These are phyloP conservation scores for Semotilus atromaculatus DNA, from an alignment of 2,797 vertebrate genomes.

Conservation along the genomic window DNA sequence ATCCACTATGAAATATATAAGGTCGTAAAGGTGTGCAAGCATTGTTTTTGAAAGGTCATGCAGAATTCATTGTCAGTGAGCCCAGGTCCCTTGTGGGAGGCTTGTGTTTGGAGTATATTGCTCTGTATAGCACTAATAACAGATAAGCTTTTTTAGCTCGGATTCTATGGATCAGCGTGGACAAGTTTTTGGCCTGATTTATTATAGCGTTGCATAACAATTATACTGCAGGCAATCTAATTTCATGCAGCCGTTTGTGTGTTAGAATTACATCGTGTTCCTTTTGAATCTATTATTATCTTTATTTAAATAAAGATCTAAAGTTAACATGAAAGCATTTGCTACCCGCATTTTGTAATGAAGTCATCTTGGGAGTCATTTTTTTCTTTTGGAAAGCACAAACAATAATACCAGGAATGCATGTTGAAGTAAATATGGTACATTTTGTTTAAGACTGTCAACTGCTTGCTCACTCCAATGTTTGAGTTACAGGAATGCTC, in stretches of 20 bases:
- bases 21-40: constrained; percentile 2
- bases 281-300: background rate
- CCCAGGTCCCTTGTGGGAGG: constrained; percentile 39
- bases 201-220: constrained; percentile 61
- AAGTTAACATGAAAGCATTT: background rate
- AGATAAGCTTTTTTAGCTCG: constrained; percentile 33
- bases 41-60: constrained; percentile 48
- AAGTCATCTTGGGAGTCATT: no score
- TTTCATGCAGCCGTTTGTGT: constrained; percentile 61
- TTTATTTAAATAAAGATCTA: constrained; percentile 4
- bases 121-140: constrained; percentile 57
- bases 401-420: background rate
- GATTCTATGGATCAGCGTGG: constrained; percentile 19
- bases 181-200: constrained; percentile 43
- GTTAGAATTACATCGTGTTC: background rate
- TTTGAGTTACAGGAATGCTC: background rate
- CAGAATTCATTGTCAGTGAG: constrained; percentile 59
- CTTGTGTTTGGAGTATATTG: constrained; percentile 35
- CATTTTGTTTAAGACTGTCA: background rate
- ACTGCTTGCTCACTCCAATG: background rate
- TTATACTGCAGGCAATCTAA: constrained; percentile 51
- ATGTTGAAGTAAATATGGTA: background rate
- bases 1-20: constrained; percentile 12
- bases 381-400: background rate
- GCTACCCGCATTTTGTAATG: background rate